A percentile compares a stretch with the other conserved stretches of the same genome.
Evolutionary conservation across 2,113 vertebrate genomes (phyloP).

Genomic region (Myiopsitta monachus): DNA sequence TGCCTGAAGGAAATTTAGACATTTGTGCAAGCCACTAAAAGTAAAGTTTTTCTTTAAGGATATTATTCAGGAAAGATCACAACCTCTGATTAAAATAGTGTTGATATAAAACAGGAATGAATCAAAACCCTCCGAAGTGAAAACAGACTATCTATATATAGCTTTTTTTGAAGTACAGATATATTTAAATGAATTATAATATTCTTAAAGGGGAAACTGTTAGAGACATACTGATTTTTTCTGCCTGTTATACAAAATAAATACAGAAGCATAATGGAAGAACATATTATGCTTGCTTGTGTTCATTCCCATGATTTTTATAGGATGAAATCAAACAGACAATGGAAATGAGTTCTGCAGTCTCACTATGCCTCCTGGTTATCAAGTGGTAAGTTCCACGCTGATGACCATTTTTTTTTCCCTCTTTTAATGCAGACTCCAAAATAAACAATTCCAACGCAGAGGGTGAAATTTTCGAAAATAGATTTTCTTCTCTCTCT

Average conservation of each 20-base stretch:
- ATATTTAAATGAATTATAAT: slow-evolving; percentile 11
- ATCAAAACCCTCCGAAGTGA: background rate
- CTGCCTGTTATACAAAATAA: slow-evolving; percentile 59
- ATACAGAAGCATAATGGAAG: slow-evolving; percentile 61
- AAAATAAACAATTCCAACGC: background rate
- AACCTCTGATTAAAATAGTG: background rate
- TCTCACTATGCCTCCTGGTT: slow-evolving; percentile 55
- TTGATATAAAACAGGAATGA: background rate
- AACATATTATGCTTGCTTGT: slow-evolving; percentile 46
- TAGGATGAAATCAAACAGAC: slow-evolving; percentile 69
- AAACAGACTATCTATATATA: background rate
- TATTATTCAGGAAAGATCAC: background rate
- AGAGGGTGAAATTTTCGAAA: background rate
- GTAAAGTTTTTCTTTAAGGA: background rate
- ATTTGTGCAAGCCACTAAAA: background rate
- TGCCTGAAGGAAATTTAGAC: background rate
- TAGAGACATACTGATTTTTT: background rate
- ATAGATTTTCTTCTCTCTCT: background rate
- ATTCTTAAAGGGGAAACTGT: slow-evolving; percentile 16
- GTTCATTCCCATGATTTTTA: slow-evolving; percentile 59
- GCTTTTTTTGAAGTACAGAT: background rate
- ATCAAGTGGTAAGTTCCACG: slow-evolving; percentile 55
- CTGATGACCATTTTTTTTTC: slow-evolving; percentile 1
- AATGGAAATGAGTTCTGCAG: slow-evolving; percentile 63
- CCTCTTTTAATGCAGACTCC: background rate